phyloP scores from a whole-genome alignment of 2,888 invertebrate species.

The Orchesellides sinensis region DNA sequence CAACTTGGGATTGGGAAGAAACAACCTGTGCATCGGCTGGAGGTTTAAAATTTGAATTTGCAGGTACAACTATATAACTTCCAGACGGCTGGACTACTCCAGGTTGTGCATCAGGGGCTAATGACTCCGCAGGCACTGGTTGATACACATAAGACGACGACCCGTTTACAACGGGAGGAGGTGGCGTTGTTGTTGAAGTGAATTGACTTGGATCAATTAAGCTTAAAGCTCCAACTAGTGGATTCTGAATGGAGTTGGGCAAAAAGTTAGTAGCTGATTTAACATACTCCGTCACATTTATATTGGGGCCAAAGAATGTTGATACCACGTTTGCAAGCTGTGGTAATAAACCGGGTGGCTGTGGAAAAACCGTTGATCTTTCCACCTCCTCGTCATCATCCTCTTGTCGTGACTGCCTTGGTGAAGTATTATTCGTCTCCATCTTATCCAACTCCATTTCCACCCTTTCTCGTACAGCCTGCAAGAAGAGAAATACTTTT shows the following conservation, averaged over 20 bases:
- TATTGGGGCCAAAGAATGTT: conserved; percentile 70
- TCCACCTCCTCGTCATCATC: conserved; percentile 58
- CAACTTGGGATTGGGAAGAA: neutral
- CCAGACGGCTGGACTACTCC: neutral
- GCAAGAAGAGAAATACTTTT: neutral
- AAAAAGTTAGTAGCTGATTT: conserved; percentile 68
- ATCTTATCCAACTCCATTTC: conserved; percentile 29
- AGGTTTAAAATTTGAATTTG: no score
- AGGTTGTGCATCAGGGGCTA: neutral
- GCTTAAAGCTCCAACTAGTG: conserved; percentile 69
- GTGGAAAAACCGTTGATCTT: neutral
- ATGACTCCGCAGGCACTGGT: neutral
- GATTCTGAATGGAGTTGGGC: conserved; percentile 63
- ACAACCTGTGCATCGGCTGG: neutral
- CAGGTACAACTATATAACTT: neutral
- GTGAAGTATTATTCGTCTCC: neutral
- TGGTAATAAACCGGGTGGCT: conserved; percentile 35
- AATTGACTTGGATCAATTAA: conserved; percentile 66
- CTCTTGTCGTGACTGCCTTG: conserved; percentile 27
- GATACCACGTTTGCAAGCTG: conserved; percentile 70
- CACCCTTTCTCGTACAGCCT: conserved; percentile 33
- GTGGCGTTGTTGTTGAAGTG: conserved; percentile 57
- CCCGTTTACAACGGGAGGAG: no score
- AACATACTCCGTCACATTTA: conserved; percentile 72
- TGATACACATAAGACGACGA: no score